Base-by-base conservation (phyloP, 2,797 vertebrate genomes). In the Hemitrygon akajei region DNA sequence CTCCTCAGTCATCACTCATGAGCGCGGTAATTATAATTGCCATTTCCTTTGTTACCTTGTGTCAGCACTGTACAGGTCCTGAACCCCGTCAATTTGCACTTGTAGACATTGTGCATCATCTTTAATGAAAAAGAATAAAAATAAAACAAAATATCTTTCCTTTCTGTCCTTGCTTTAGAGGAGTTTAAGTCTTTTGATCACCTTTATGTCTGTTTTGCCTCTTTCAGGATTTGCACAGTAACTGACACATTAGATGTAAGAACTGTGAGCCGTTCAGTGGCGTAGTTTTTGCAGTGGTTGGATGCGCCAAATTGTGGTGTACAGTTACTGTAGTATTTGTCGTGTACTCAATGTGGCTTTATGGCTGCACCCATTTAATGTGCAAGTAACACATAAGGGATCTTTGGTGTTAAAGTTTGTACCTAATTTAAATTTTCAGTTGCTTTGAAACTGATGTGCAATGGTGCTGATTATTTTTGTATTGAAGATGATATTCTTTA, bases 1-100 rank as follows among this genome's bases (percentile, higher is more conserved):
- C 97, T 97, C 97, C 97, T 98, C 98, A 98, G 98, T 98, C 98
- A 98, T 98, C 97, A 98, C 96, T 97, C 97, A 98, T 98, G 98
- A 98, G 96, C 97, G 96, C 98, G 98, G 98, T 98, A 98, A 99
- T 98, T 98, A 98, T 98, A 96, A 96, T 97, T 96, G 96, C 96
- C 97, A 96, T 97, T 97, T 97, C 95, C 95, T 96, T 96, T 96
- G 95, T 97, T 96, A 96, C 96, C 96, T 96, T 95, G 97, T 98
- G 96, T 97, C 97, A 97, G 97, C 96, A 97, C 96, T 97, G 96
- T 97, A 95, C 97, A 97, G 95, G 95, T 97, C 97, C 97, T 97
- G 96, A 96, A 95, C 89, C 95, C 94, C 94, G 94, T 94, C 94
- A 95, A 58, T 94, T 81, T 93, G 80, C 91, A 93, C 40, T 95